Evolutionary conservation across 2,888 invertebrate genomes (phyloP), one percentile per base, ranked within the genome.

Genomic region (Aphodius granarius): DNA sequence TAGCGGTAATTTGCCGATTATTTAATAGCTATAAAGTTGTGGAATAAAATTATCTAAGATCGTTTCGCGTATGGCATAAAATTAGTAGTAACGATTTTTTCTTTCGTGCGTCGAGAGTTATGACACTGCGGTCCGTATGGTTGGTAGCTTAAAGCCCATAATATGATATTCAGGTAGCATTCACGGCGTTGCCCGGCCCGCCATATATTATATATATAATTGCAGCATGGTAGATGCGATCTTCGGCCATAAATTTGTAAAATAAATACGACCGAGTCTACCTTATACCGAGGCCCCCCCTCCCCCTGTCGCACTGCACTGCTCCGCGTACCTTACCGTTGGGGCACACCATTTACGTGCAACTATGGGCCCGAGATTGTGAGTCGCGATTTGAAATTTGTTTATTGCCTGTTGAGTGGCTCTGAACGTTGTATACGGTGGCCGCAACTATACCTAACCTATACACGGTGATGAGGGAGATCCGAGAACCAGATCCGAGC

Each of bases 241-340:
- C 87, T 86, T 82, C 81, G 79, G 81, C 82, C 87, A 84, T 87
- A 87, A 87, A 87, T 87, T 87, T 86, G 86, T 86, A 86, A 87
- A 87, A 87, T 87, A 87, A 87, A 87, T 87, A 87, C 86, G 81
- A 66, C 66, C 66, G 66, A 21, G 66, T 21, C 66, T 19, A 21
- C 66, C 20, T n/a, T 21, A 21, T 21, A 19, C 66, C 66, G 16
- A 19, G 20, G 15, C 4, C 15, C 20, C 66, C 17, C 66, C 66
- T 15, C 19, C 15, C 18, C 20, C 20, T 18, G 66, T 5, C 20
- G 18, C 66, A 21, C 66, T n/a, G 19, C 17, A 15, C 66, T 72
- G 74, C 74, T 66, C 74, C 43, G 76, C 71, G 75, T 21, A 21
- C 66, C 43, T 43, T 43, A 43, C 43, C 43, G 43, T 43, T 43